These are phyloP conservation scores for Lipotes vexillifer DNA, from an alignment of 2,113 vertebrate species.

Conservation along the genomic window DNA sequence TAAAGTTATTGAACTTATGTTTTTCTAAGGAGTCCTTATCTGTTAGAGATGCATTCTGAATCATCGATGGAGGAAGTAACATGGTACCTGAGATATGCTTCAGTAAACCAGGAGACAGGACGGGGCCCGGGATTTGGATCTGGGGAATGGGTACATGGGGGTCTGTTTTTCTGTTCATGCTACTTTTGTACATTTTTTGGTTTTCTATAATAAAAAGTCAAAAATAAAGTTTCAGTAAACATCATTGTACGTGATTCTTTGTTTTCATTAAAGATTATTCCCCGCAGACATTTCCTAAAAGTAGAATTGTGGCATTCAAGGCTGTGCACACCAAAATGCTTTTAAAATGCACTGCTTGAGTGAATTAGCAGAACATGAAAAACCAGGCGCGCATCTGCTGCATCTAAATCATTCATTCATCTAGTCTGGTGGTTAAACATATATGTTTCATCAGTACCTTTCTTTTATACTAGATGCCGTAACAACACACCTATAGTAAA, in stretches of 20 bases:
- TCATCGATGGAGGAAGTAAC: background rate
- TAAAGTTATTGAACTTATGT: background rate
- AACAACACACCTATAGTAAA: background rate
- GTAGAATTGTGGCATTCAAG: background rate
- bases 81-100: background rate
- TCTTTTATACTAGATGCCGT: background rate
- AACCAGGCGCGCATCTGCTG: background rate
- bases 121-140: too few species aligned
- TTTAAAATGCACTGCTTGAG: background rate
- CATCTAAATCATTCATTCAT: background rate
- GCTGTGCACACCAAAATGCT: background rate
- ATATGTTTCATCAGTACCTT: background rate
- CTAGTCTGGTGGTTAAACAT: accelerated
- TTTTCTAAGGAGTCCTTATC: background rate
- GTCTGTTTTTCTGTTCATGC: background rate
- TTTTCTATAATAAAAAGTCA: background rate
- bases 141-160: too few species aligned
- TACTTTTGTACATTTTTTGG: background rate
- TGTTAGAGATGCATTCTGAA: background rate
- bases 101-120: background rate
- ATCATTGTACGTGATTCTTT: background rate
- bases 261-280: background rate
- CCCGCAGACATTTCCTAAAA: background rate
- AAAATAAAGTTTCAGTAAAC: background rate
- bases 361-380: background rate